Evolutionary conservation across 2,888 invertebrate genomes (phyloP).

Genomic region (Nomada fucata): DNA sequence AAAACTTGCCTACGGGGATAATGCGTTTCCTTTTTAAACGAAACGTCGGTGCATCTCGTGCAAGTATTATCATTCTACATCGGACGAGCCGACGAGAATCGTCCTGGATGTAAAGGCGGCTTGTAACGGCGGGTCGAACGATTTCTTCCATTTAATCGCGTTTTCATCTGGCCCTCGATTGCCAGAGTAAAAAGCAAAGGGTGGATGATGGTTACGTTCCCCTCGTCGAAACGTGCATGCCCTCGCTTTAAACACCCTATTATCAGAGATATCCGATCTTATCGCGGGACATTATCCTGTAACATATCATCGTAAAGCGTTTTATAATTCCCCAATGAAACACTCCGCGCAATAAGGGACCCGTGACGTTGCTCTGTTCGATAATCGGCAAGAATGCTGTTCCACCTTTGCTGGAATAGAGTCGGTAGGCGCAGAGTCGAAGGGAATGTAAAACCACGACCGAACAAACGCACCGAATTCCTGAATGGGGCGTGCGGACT

Average conservation of each 20-base stretch:
- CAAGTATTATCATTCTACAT: constrained; percentile 32
- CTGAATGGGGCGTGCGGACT: constrained; percentile 15
- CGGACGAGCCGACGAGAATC: constrained; percentile 7
- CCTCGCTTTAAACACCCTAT: too few species aligned
- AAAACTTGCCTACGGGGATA: constrained; percentile 43
- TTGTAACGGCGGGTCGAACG: constrained; percentile 10
- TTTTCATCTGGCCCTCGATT: background rate
- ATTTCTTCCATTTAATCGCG: background rate
- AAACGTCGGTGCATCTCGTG: constrained; percentile 33
- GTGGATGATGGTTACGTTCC: too few species aligned
- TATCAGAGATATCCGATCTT: background rate
- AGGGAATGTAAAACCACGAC: background rate
- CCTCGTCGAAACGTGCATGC: too few species aligned
- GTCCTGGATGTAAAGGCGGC: constrained; percentile 1
- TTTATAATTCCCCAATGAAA: background rate
- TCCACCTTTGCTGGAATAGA: background rate
- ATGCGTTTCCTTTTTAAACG: constrained; percentile 45
- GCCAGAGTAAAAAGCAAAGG: too few species aligned
- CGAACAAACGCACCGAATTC: constrained; percentile 43
- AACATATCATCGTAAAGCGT: background rate
- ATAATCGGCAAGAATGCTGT: constrained; percentile 37
- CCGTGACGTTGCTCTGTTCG: constrained; percentile 15
- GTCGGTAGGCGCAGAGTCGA: background rate
- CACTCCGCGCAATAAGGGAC: background rate
- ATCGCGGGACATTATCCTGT: background rate